Evolutionary conservation across 2,888 invertebrate species (phyloP), one percentile per base, ranked within the genome.

Genomic region (Escarpia spicata): DNA sequence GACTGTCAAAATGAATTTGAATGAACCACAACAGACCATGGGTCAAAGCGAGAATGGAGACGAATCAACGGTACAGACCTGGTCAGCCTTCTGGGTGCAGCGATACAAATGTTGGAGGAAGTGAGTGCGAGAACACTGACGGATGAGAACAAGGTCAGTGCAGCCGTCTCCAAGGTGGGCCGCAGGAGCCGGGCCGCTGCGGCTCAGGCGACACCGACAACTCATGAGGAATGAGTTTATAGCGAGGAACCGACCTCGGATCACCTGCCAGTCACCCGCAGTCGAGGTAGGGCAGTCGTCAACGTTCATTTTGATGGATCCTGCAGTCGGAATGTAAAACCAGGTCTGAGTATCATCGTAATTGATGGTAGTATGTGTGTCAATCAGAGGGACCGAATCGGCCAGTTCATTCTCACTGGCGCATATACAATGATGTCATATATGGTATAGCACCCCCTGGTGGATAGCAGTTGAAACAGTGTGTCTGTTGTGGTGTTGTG

Each of bases 121-220:
- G 95, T 98, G 98, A 90, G 98, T 95, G 93, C 98, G 96, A 43
- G 98, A 97, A 43, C 98, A 98, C 15, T 12, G 43, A 26, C 58
- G 97, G 89, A 98, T 90, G 60, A 98, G 96, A 94, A 98, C 97
- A 94, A 98, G 97, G 96, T 98, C 98, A 93, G 98, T 97, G 95
- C 97, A 98, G 52, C 98, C 98, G 96, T 98, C 97, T 0, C 98
- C 98, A 90, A 98, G 97, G 96, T 98, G 98, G 96, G 98, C 97
- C 95, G 97, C 97, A 0, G 98, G 98, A 91, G 98, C 98, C 94
- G 98, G 97, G 91, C 98, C 98, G 95, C 97, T 97, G 0, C 98
- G 98, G 95, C 97, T 97, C 94, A 98, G 97, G 37, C 97, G 97
- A 96, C 98, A 98, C 45, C 98, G 97, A 95, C 98, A 98, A 90